Base-by-base conservation (phyloP, 2,888 invertebrate species). In the Ennomos fuscantarius region DNA sequence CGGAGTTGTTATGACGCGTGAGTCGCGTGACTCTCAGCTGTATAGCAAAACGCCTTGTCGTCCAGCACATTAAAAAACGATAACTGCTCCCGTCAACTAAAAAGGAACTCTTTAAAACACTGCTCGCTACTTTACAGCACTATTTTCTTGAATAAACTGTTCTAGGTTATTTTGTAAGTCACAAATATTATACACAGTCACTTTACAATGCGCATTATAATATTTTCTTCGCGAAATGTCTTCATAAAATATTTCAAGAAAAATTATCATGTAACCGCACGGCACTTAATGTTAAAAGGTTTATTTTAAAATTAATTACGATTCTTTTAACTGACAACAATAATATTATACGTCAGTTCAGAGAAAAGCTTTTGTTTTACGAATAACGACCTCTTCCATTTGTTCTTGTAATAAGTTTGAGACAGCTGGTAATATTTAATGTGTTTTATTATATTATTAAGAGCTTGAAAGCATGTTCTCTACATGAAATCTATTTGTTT, bases 21-120 rank as follows among this genome's bases (percentile, higher is more conserved):
- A 76, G 81, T 81, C 79, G 81, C 77, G 84, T 79, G 78, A 76
- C 80, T 69, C 71, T 66, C 72, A 74, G 73, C 76, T 76, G 74
- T 75, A 78, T 69, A 72, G 77, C 74, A 72, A 74, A 72, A 69
- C 62, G 71, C 67, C 79, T 75, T 85, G 84, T 86, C 84, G 76
- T 75, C 81, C 78, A 76, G 66, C 78, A 79, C 84, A 85, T 88
- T 88, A 86, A 87, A 85, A 84, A 82, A 76, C 80, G 60, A 85
- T 86, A 85, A 86, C 85, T 73, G 78, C 81, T 79, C 72, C 52
- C 69, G 48, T 52, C 44, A 31, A 49, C 47, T 57, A 50, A 54
- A 54, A 54, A 59, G 50, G 53, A 41, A 9, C 55, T 52, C 3
- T 24, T 24, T 24, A 24, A 3, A 24, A 24, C 24, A 24, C 24